Evolutionary conservation across 2,113 vertebrate genomes (phyloP), one percentile per base, ranked within the genome.

Genomic region (Mesocricetus auratus): DNA sequence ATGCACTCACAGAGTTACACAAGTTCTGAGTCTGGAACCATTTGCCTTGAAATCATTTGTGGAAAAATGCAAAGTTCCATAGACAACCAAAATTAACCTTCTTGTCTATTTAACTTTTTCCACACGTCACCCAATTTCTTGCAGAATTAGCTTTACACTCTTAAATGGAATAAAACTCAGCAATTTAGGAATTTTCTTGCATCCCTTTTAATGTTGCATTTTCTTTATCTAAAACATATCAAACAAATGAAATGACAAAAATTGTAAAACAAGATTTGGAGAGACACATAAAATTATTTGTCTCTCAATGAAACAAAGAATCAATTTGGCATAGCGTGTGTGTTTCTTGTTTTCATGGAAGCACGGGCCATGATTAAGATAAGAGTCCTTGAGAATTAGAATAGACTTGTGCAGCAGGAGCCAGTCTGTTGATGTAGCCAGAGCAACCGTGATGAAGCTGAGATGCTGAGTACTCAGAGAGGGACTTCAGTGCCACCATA

Each of bases 161-260:
- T 68, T 75, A 90, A 71, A 39, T 0, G 4, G 33, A 17, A 88
- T 75, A 88, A 62, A 91, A 60, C 45, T 26, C 89, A 47, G 1
- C 9, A 71, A 42, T 60, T 53, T 36, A 53, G 73, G 39, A 89
- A 73, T 83, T n/a, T n/a, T 93, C 81, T 94, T 88, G 22, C 10
- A 26, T 68, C 39, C 31, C 39, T 73, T 96, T 89, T 86, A 88
- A 81, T 69, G 22, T 8, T 90, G 8, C 7, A 17, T 45, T 88
- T 94, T 89, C n/a, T 68, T 89, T 86, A 90, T 71, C 22, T 91
- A 90, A 94, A 95, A 95, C 95, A 29, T n/a, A 1, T 1, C 39
- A 71, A 89, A 74, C 13, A 53, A 86, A 90, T n/a, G 11, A 90
- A 86, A 87, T 62, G 77, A 87, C 86, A 53, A 16, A 42, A 79